Conservation (phyloP, 2,888 invertebrate genomes). For the Tuta absoluta region DNA sequence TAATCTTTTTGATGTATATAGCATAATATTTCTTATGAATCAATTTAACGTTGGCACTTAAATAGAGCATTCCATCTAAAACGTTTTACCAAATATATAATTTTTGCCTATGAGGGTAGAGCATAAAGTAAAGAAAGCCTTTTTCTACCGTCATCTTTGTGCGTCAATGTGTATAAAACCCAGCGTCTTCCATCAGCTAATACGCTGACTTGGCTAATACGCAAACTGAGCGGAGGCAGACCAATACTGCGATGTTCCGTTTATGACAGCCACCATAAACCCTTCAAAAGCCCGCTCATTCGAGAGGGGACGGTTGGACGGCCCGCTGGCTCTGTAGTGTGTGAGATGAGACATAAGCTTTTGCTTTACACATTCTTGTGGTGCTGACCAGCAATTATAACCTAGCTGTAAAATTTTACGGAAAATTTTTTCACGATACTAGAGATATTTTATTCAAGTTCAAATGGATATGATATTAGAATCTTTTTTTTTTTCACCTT, state of each 20-base stretch:
- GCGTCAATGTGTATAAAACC: not conserved
- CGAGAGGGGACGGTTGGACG: constrained; percentile 52
- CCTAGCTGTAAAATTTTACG: no score
- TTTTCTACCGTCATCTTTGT: not conserved
- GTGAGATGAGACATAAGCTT: constrained; percentile 23
- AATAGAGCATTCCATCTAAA: no score
- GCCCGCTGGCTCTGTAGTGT: constrained; percentile 34
- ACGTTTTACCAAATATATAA: no score
- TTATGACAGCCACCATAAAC: constrained; percentile 60
- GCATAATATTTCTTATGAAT: no score
- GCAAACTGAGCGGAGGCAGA: constrained; percentile 26
- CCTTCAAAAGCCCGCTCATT: constrained; percentile 60
- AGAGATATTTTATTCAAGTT: no score
- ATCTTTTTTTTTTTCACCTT: no score
- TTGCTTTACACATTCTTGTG: not conserved
- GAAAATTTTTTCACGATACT: not conserved
- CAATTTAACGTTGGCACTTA: no score
- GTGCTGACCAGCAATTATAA: no score
- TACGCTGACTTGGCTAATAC: constrained; percentile 22
- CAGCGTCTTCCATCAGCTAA: not conserved
- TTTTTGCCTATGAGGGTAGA: no score
- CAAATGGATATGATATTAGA: no score
- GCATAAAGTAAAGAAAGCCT: no score
- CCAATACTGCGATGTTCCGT: constrained; percentile 37
- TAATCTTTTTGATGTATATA: no score